Percentiles rank a stretch among this genome's conserved stretches.
Conservation (phyloP, 2,888 invertebrate genomes). For the Chalcosyrphus nemorum region DNA sequence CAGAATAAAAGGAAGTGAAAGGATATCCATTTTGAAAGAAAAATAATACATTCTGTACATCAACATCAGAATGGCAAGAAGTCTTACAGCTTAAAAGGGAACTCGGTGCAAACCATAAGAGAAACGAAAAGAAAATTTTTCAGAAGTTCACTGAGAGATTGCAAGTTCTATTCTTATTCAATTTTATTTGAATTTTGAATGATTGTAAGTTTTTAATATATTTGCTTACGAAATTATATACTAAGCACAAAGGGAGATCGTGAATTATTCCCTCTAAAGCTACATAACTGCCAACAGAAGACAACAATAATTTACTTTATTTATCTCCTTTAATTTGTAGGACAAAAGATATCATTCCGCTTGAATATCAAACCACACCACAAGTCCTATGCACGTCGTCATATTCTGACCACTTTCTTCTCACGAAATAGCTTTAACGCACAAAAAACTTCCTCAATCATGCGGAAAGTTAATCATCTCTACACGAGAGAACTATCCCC, state of each 20-base stretch:
- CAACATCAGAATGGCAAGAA: too few species aligned
- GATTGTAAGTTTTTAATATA: too few species aligned
- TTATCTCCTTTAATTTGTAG: not conserved
- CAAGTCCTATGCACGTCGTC: not conserved
- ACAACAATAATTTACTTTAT: not conserved
- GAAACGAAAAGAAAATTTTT: too few species aligned
- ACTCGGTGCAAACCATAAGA: too few species aligned
- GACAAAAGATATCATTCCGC: not conserved
- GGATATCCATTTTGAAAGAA: not conserved
- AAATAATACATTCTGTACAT: not conserved
- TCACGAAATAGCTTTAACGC: conserved; percentile 2
- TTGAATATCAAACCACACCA: not conserved
- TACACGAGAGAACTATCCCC: not conserved
- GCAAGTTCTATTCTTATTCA: too few species aligned
- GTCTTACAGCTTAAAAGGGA: not conserved
- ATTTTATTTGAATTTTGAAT: too few species aligned
- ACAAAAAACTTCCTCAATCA: conserved; percentile 47
- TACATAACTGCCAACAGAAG: too few species aligned
- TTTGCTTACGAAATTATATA: not conserved
- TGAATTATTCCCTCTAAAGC: too few species aligned
- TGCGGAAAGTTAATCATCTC: conserved; percentile 46
- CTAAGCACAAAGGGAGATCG: too few species aligned
- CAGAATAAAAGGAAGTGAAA: not conserved
- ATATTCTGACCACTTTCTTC: not conserved
- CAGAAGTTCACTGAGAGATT: too few species aligned